phyloP scores from a whole-genome alignment of 2,113 vertebrate genomes.

The Chroicocephalus ridibundus region DNA sequence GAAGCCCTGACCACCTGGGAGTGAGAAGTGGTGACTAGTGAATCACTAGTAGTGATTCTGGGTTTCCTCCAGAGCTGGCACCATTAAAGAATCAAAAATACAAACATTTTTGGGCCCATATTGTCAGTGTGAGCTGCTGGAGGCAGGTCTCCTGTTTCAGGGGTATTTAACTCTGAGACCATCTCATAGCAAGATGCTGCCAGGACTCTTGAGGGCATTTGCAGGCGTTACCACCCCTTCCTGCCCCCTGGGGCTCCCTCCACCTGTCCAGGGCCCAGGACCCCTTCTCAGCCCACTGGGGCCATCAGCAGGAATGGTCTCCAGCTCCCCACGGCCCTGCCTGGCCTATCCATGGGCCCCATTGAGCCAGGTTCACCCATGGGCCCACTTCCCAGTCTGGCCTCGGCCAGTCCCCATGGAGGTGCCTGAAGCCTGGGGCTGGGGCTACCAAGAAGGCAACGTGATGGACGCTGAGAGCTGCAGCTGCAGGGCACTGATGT shows the following conservation, averaged over 20 bases:
- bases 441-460: background rate
- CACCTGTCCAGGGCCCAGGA: background rate
- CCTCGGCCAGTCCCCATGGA: background rate
- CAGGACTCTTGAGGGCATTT: background rate
- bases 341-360: rapidly evolving
- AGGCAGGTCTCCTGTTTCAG: background rate
- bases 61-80: background rate
- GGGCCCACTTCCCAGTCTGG: background rate
- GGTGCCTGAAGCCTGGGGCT: rapidly evolving
- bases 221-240: background rate
- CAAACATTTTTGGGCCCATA: rapidly evolving
- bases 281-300: rapidly evolving
- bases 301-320: background rate
- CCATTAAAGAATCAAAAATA: background rate
- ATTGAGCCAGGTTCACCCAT: rapidly evolving
- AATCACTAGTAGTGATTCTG: background rate
- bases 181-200: background rate
- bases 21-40: background rate
- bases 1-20: background rate
- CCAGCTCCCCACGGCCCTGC: background rate
- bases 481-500: background rate
- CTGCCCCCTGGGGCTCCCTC: rapidly evolving
- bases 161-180: background rate
- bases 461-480: rapidly evolving
- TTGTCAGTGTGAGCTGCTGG: background rate